Evolutionary conservation across 1,140 invertebrate species (phyloP), one percentile per base, ranked within the genome.

Genomic region (Atta texana): DNA sequence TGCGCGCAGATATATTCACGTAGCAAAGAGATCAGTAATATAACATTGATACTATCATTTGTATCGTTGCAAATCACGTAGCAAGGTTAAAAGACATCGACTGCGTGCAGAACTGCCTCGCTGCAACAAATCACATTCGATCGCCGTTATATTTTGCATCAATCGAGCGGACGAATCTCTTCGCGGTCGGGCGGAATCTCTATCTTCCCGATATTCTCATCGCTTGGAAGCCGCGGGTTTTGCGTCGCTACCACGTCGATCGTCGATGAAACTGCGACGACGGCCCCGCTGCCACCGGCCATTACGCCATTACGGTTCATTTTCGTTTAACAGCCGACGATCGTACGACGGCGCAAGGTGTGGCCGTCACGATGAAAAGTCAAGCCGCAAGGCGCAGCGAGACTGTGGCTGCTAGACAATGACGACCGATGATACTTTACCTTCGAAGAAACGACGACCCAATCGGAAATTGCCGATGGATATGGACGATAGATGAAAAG

Each of bases 391-490:
- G 80, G 75, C 64, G 74, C 63, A 77, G 68, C 74, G 88, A 51
- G 66, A 76, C 14, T 49, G 28, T 64, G 61, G 31, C 75, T 64
- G 87, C 85, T 91, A 94, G 93, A 94, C 93, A 94, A 94, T 93
- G 90, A 84, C 93, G 92, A 94, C 93, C 93, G 92, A 93, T 92
- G 68, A 82, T 82, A 57, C 10, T 71, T 31, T 53, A 39, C 57
- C 57, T 72, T 71, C 39, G 88, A 80, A 84, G 89, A 84, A 88
- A 87, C 87, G 87, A 85, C 87, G 93, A 94, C 92, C 92, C 93
- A 93, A 94, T 95, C 94, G 94, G 94, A 95, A 94, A 95, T 95
- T 95, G 89, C 91, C 92, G 90, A 92, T 94, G 89, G 90, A 92
- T 91, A 87, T 44, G 85, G 71, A 87, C 89, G 89, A 90, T 88